A percentile compares a stretch with the other conserved stretches of the same genome.
phyloP scores from a whole-genome alignment of 2,888 invertebrate genomes.

The Coleophora deauratella region DNA sequence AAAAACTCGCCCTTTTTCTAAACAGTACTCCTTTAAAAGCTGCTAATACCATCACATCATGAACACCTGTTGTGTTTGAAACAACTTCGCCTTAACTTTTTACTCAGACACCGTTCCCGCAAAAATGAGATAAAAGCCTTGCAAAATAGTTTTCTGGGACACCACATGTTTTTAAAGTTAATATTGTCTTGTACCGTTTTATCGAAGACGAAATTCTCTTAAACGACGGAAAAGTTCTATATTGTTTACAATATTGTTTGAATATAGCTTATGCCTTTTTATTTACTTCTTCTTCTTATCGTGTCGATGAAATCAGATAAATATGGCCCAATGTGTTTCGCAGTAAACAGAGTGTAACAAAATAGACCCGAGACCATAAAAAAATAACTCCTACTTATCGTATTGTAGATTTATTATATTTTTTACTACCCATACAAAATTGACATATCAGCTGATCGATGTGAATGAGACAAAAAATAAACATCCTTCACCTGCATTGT shows the following conservation, averaged over 20 bases:
- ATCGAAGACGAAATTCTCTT: slow-evolving; percentile 34
- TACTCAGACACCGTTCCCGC: slow-evolving; percentile 46
- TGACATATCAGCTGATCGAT: too few relatives aligned
- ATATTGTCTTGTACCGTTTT: slow-evolving; percentile 36
- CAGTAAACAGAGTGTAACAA: too few relatives aligned
- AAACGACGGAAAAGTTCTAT: slow-evolving; percentile 23
- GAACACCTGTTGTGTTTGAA: slow-evolving; percentile 65
- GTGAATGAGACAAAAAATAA: too few relatives aligned
- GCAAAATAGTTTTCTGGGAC: slow-evolving; percentile 66
- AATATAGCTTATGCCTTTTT: too few relatives aligned
- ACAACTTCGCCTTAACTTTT: slow-evolving; percentile 58
- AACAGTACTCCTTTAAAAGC: slow-evolving; percentile 30
- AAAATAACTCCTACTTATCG: too few relatives aligned
- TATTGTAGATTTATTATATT: too few relatives aligned
- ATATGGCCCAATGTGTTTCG: too few relatives aligned
- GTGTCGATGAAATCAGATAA: too few relatives aligned
- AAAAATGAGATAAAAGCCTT: slow-evolving; percentile 69
- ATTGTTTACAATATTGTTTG: slow-evolving; percentile 18
- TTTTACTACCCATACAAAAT: too few relatives aligned
- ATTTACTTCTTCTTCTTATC: too few relatives aligned
- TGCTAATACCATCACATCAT: slow-evolving; percentile 48
- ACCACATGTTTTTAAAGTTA: slow-evolving; percentile 62
- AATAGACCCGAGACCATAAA: too few relatives aligned
- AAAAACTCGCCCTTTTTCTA: slow-evolving; percentile 28
- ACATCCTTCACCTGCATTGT: too few relatives aligned